Evolutionary conservation across 1,140 invertebrate species (phyloP), one percentile per base, ranked within the genome.

Genomic region (Ridgeia piscesae): DNA sequence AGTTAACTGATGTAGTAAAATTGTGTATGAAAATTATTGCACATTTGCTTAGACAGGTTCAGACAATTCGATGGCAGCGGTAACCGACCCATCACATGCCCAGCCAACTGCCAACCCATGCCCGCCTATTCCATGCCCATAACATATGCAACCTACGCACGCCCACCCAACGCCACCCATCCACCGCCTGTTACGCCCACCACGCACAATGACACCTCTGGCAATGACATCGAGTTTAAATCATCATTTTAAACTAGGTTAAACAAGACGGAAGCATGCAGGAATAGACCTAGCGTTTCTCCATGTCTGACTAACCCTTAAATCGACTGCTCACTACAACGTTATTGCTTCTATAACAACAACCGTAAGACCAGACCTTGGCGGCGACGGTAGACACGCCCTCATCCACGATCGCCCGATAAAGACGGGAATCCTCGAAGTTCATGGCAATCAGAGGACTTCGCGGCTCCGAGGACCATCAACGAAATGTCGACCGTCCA

Each of bases 361-460:
- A 8, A 21, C 27, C 6, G 27, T 11, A 6, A 33, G 17, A 33
- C 91, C 1, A 31, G 27, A 91, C 42, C 91, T 35, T 27, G 34
- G 9, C 33, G 14, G 91, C 91, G 33, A 91, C 91, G 21, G 34
- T 35, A 31, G 8, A 35, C 21, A 91, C 34, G 48, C n/a, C n/a
- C 33, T 42, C 91, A 1, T 17, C 33, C 21, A 8, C 42, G 33
- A 91, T 34, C 27, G 4, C 42, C 2, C 42, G 34, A 34, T 91
- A 91, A 8, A 91, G 34, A 48, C 91, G 91, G 48, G 35, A 91
- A 17, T 91, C 91, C 42, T 91, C 91, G 48, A 91, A 48, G 48
- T 91, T 9, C 91, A 91, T 91, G 89, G 2, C 58, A 21, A 8
- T 21, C 2, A 9, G 17, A 21, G 58, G 2, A 14, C 58, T 9